A percentile compares a stretch with the other conserved stretches of the same genome.
phyloP scores from a whole-genome alignment of 2,113 vertebrate species.

The Guaruba guarouba region DNA sequence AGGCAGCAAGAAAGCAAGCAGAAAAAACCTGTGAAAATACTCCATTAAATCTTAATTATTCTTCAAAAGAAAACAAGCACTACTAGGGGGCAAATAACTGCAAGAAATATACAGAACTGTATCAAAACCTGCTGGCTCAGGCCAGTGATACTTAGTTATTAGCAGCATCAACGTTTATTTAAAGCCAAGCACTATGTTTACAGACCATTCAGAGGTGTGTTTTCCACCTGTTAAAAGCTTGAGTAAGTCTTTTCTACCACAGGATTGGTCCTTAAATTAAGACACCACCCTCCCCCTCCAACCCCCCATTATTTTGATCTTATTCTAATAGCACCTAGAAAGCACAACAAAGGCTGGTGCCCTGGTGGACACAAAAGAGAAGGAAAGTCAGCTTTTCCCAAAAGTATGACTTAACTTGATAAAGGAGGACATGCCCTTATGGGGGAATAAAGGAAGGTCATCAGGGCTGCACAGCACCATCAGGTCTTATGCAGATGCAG shows the following conservation, averaged over 20 bases:
- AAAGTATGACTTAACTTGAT: neutral
- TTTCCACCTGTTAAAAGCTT: neutral
- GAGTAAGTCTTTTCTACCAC: neutral
- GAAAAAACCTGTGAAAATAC: slow-evolving; percentile 76
- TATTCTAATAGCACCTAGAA: neutral
- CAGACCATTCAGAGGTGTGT: neutral
- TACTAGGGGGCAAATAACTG: slow-evolving; percentile 74
- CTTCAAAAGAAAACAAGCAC: slow-evolving; percentile 82
- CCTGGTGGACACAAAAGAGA: neutral
- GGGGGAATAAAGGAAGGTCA: neutral
- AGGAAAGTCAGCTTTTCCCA: neutral
- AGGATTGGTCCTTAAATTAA: neutral
- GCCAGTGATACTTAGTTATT: slow-evolving; percentile 62
- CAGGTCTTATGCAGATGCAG: neutral
- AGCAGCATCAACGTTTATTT: slow-evolving; percentile 59
- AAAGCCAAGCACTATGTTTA: slow-evolving; percentile 44
- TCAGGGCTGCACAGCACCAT: neutral
- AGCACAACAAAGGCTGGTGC: neutral
- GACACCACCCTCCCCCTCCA: neutral
- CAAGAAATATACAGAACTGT: slow-evolving; percentile 66
- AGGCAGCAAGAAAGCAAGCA: slow-evolving; percentile 75
- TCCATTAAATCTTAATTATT: slow-evolving; percentile 86
- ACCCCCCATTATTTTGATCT: neutral
- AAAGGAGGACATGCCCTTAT: neutral
- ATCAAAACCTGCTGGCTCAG: slow-evolving; percentile 69